phyloP scores from a whole-genome alignment of 1,140 invertebrate species.

The Anoplophora glabripennis region DNA sequence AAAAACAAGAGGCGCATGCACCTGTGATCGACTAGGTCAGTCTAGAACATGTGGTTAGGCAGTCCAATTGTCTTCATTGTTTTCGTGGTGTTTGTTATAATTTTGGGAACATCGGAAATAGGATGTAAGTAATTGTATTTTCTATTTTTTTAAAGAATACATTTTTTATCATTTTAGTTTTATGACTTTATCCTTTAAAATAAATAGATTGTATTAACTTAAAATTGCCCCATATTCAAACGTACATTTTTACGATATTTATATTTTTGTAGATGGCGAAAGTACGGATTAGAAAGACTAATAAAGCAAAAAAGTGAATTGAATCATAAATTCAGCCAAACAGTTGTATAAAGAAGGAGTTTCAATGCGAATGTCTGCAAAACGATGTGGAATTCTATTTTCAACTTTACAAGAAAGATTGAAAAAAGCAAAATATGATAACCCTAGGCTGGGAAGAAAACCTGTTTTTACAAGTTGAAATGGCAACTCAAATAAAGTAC shows the following conservation, averaged over 20 bases:
- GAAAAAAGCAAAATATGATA: neutral
- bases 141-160: neutral
- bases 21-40: neutral
- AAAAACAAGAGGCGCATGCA: neutral
- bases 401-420: slow-evolving; percentile 5
- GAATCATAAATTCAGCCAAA: too few relatives aligned
- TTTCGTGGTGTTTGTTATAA: slow-evolving; percentile 3
- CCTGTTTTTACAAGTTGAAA: slow-evolving; percentile 7
- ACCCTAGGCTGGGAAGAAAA: slow-evolving; percentile 1
- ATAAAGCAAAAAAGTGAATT: neutral
- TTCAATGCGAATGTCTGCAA: neutral
- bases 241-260: neutral
- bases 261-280: slow-evolving; percentile 5
- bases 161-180: neutral
- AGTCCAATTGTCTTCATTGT: slow-evolving; percentile 4
- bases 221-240: neutral
- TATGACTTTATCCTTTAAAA: neutral
- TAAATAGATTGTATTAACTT: neutral
- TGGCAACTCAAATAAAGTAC: neutral
- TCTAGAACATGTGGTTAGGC: too few relatives aligned
- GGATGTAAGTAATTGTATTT: slow-evolving; percentile 4
- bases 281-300: neutral
- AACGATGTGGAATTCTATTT: slow-evolving; percentile 2
- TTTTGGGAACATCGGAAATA: slow-evolving; percentile 2
- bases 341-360: too few relatives aligned